phyloP scores from a whole-genome alignment of 1,140 invertebrate genomes.

The Zelostemma sp. region DNA sequence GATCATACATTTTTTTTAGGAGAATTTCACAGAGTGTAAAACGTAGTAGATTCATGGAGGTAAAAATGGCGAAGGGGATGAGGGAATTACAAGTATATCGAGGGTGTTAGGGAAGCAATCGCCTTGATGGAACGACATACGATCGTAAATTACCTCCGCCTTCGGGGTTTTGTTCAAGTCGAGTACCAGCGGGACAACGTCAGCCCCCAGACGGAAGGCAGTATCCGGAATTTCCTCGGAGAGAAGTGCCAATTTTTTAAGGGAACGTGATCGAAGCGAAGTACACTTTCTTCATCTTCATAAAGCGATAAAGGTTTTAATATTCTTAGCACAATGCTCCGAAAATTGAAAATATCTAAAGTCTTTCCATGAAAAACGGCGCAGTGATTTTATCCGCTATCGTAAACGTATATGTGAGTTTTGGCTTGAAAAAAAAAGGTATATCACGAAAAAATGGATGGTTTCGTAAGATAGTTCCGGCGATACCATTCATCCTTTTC shows the following conservation, averaged over 20 bases:
- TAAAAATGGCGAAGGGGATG: constrained; percentile 18
- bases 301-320: not conserved
- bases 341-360: constrained; percentile 11
- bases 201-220: not conserved
- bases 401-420: constrained; percentile 45
- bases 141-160: constrained; percentile 40
- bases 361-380: constrained; percentile 13
- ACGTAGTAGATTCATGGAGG: too few relatives aligned
- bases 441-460: constrained; percentile 37
- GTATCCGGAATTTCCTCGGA: constrained; percentile 32
- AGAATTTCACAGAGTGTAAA: too few relatives aligned
- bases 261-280: constrained; percentile 26
- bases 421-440: constrained; percentile 35
- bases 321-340: constrained; percentile 13
- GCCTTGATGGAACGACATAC: constrained; percentile 37
- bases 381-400: constrained; percentile 32
- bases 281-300: constrained; percentile 21
- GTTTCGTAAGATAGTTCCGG: constrained; percentile 39
- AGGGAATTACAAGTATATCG: constrained; percentile 37
- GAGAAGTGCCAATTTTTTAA: constrained; percentile 44
- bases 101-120: constrained; percentile 20
- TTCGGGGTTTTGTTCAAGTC: constrained; percentile 14
- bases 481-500: constrained; percentile 49
- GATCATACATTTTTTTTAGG: not conserved
- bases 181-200: constrained; percentile 3